Evolutionary conservation across 2,888 invertebrate genomes (phyloP).

Genomic region (Macropis europaea): DNA sequence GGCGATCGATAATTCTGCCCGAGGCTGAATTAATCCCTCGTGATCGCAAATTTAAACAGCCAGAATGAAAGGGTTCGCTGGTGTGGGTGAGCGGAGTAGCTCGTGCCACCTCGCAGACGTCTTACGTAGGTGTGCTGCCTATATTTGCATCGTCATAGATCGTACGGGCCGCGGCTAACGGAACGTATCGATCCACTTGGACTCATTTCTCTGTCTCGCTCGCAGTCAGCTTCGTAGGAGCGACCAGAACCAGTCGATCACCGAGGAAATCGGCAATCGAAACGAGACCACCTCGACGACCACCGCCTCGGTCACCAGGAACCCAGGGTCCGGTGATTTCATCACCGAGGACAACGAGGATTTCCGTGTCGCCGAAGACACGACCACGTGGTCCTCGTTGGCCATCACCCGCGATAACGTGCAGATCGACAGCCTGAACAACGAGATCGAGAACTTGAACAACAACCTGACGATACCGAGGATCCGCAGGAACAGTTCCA

Average conservation of each 20-base stretch:
- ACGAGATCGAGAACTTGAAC: constrained; percentile 62
- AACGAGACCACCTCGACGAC: constrained; percentile 42
- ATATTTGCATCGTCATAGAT: constrained; percentile 47
- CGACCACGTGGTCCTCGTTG: constrained; percentile 73
- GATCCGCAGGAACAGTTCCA: constrained; percentile 78
- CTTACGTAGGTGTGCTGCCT: constrained; percentile 41
- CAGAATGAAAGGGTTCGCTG: neutral
- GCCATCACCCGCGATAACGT: constrained; percentile 70
- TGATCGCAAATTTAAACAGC: neutral
- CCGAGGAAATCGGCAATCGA: constrained; percentile 50
- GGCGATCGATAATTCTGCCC: neutral
- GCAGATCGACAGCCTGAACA: constrained; percentile 64
- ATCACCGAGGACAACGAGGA: constrained; percentile 67
- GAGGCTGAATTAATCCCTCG: neutral
- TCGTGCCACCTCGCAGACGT: constrained; percentile 23
- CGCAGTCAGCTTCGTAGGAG: constrained; percentile 71
- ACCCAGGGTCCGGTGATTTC: constrained; percentile 16
- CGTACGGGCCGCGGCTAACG: constrained; percentile 38
- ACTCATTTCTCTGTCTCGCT: constrained; percentile 55
- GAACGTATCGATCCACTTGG: constrained; percentile 55
- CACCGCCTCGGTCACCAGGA: constrained; percentile 1
- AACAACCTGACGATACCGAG: constrained; percentile 70
- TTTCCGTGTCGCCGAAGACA: constrained; percentile 72
- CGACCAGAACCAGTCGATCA: constrained; percentile 47
- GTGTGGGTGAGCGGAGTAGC: constrained; percentile 11